These are phyloP conservation scores for Drosophila quadrilineata DNA, from an alignment of 1,140 invertebrate species.

Conservation along the genomic window DNA sequence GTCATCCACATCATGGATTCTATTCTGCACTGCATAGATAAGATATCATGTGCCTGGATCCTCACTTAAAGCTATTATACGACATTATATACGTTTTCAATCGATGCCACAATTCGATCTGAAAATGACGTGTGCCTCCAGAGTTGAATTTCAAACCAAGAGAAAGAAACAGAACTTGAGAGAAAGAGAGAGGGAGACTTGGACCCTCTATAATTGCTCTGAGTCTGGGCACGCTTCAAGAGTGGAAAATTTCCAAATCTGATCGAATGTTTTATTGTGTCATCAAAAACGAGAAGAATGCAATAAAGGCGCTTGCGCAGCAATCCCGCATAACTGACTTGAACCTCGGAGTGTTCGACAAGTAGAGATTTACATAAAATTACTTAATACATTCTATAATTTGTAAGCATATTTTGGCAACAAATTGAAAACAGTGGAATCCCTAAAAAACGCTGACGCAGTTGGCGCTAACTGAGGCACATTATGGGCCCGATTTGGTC, in stretches of 20 bases:
- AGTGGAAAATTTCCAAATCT: constrained; percentile 34
- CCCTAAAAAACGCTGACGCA: constrained; percentile 62
- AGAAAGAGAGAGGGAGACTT: neutral
- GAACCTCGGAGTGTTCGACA: neutral
- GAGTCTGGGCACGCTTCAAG: constrained; percentile 21
- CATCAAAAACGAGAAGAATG: constrained; percentile 21
- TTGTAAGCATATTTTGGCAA: constrained; percentile 19
- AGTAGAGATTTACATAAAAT: neutral
- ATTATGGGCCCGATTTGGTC: constrained; percentile 1
- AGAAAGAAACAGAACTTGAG: neutral
- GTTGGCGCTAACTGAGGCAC: too few relatives aligned
- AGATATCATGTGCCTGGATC: too few relatives aligned
- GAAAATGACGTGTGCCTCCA: neutral
- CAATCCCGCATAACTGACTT: neutral
- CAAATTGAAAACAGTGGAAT: constrained; percentile 33
- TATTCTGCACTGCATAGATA: too few relatives aligned
- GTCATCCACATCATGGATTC: too few relatives aligned
- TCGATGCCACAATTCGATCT: too few relatives aligned
- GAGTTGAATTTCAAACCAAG: too few relatives aligned
- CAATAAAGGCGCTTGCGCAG: constrained; percentile 29
- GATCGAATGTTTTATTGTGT: constrained; percentile 33
- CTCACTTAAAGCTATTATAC: too few relatives aligned
- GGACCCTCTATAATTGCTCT: constrained; percentile 1
- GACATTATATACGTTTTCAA: too few relatives aligned
- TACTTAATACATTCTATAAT: constrained; percentile 27